Conservation (phyloP, 2,888 invertebrate genomes). For the Cataglyphis altisquamis region DNA sequence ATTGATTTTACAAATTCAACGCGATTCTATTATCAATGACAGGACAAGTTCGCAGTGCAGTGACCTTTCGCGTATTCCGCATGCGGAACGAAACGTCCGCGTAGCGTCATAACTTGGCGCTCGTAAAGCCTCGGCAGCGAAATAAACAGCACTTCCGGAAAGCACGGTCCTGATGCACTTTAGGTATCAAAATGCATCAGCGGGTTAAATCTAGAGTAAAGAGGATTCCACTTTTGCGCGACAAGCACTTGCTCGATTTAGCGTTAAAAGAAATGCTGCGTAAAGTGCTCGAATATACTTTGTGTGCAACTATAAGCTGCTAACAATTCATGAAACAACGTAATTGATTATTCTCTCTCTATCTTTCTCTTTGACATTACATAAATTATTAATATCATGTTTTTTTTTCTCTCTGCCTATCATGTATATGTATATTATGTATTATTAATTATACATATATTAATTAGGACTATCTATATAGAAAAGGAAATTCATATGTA, state of each 20-base stretch:
- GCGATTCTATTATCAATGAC: constrained; percentile 67
- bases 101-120: constrained; percentile 69
- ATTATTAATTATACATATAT: neutral
- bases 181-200: constrained; percentile 28
- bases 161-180: constrained; percentile 51
- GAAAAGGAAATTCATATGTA: neutral
- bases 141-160: constrained; percentile 75
- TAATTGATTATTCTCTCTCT: neutral
- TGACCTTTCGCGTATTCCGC: constrained; percentile 70
- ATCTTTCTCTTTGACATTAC: neutral
- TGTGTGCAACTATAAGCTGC: neutral
- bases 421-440: neutral
- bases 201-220: neutral
- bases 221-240: constrained; percentile 24
- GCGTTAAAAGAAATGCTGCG: constrained; percentile 12
- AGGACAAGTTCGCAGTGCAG: constrained; percentile 74
- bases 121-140: constrained; percentile 73
- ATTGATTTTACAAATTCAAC: constrained; percentile 70
- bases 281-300: constrained; percentile 5
- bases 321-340: neutral
- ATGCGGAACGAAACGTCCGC: constrained; percentile 34
- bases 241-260: constrained; percentile 18
- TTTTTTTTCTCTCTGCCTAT: neutral
- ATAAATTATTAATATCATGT: neutral
- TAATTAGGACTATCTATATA: too few relatives aligned